A percentile compares a stretch with the other conserved stretches of the same genome.
These are phyloP conservation scores for Paradisaea rubra DNA, from an alignment of 2,113 vertebrate species.

Conservation along the genomic window DNA sequence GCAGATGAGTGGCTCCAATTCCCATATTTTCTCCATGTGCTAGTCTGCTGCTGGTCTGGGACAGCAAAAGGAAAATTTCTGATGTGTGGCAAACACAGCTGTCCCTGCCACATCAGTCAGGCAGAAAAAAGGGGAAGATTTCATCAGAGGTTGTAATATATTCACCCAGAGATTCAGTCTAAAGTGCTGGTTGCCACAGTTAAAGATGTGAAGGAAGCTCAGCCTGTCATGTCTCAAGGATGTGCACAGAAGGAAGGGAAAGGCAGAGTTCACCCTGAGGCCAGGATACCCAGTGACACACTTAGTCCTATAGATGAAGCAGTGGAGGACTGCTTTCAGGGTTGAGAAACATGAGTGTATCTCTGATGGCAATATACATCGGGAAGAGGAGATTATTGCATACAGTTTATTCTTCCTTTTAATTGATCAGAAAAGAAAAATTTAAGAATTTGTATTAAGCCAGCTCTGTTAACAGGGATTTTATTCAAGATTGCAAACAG, in stretches of 20 bases:
- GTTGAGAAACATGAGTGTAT: background rate
- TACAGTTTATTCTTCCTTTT: background rate
- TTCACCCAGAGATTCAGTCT: background rate
- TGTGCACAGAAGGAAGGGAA: background rate
- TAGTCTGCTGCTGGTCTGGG: background rate
- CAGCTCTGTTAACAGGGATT: background rate
- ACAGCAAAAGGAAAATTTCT: background rate
- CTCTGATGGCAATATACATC: background rate
- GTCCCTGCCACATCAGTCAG: background rate
- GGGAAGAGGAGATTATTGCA: background rate
- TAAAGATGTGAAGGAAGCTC: background rate
- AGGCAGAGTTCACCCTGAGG: background rate
- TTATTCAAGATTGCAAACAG: background rate
- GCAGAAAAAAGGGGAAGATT: background rate
- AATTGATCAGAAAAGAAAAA: background rate
- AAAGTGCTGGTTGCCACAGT: background rate
- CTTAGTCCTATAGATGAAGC: background rate
- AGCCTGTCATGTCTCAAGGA: background rate
- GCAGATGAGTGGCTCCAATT: background rate
- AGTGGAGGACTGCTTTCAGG: background rate
- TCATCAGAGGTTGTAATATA: background rate
- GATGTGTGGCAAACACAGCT: background rate
- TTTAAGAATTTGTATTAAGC: background rate
- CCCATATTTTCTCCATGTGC: background rate
- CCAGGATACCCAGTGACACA: background rate